These are phyloP conservation scores for Dasypolia templi DNA, from an alignment of 2,888 invertebrate genomes.

Conservation along the genomic window DNA sequence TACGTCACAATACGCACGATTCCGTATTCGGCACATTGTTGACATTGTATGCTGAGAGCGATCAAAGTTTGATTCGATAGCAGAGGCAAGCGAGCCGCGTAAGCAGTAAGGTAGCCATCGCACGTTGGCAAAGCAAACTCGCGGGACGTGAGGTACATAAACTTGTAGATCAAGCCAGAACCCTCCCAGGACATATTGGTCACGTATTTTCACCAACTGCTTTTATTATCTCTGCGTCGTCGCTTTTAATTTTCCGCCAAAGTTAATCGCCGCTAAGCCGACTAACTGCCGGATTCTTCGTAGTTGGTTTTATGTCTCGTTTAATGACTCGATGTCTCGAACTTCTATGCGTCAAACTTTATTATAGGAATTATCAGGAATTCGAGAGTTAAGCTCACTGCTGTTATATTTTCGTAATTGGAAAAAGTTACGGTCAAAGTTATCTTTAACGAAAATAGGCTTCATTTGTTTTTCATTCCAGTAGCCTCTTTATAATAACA, in stretches of 20 bases:
- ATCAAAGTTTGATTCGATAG: slow-evolving; percentile 84
- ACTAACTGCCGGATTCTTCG: slow-evolving; percentile 76
- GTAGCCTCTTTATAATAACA: background rate
- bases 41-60: slow-evolving; percentile 77
- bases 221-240: slow-evolving; percentile 84
- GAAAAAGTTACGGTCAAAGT: slow-evolving; percentile 32
- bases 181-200: slow-evolving; percentile 86
- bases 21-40: slow-evolving; percentile 60
- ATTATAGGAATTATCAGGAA: slow-evolving; percentile 58
- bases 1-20: slow-evolving; percentile 50
- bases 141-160: slow-evolving; percentile 86
- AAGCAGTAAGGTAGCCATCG: slow-evolving; percentile 82
- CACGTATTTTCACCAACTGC: slow-evolving; percentile 85
- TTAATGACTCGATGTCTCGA: slow-evolving; percentile 68
- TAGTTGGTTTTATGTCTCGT: slow-evolving; percentile 76
- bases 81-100: slow-evolving; percentile 74
- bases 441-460: slow-evolving; percentile 6
- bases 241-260: slow-evolving; percentile 85
- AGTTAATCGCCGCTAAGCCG: slow-evolving; percentile 81
- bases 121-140: slow-evolving; percentile 88
- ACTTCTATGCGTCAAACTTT: slow-evolving; percentile 62
- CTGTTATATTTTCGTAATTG: slow-evolving; percentile 42
- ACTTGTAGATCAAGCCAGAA: slow-evolving; percentile 75
- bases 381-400: slow-evolving; percentile 36
- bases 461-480: slow-evolving; percentile 1